Evolutionary conservation across 2,113 vertebrate genomes (phyloP).

Genomic region (Neodontobutis hainanensis): DNA sequence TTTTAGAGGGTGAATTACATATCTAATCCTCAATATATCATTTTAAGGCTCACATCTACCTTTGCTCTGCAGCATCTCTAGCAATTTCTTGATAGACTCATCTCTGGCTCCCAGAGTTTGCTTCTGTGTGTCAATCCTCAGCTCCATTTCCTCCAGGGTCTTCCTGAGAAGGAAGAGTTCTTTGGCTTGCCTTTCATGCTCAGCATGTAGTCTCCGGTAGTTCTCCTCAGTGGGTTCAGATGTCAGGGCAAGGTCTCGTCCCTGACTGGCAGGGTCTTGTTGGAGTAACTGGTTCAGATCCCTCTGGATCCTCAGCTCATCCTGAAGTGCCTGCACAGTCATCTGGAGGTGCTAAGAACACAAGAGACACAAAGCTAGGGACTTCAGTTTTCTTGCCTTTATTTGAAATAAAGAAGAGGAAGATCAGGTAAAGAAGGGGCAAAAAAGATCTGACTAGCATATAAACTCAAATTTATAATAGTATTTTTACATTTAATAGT

Average conservation of each 20-base stretch:
- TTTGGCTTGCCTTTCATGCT: conserved; percentile 96
- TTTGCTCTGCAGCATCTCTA: conserved; percentile 99
- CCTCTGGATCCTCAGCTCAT: conserved; percentile 93
- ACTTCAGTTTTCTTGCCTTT: conserved; percentile 7
- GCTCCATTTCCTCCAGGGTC: conserved; percentile 98
- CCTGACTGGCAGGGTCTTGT: conserved; percentile 84
- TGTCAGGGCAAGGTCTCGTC: conserved; percentile 76
- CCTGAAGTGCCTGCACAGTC: conserved; percentile 96
- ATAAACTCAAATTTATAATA: no score
- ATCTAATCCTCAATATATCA: not conserved
- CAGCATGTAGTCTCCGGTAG: conserved; percentile 86
- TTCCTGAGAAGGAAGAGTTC: conserved; percentile 95
- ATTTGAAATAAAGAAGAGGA: conserved; percentile 5
- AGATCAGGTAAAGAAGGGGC: no score
- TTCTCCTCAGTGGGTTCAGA: conserved; percentile 95
- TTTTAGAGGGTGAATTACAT: no score
- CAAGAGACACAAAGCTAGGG: conserved; percentile 1
- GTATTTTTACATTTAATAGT: no score
- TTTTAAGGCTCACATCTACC: conserved; percentile 48
- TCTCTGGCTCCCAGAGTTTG: conserved; percentile 94
- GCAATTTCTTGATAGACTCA: conserved; percentile 97
- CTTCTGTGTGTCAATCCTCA: conserved; percentile 96
- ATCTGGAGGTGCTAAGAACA: conserved; percentile 92
- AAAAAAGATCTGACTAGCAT: no score
- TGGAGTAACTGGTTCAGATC: conserved; percentile 97